Evolutionary conservation across 2,113 vertebrate genomes (phyloP).

Genomic region (Apus apus): DNA sequence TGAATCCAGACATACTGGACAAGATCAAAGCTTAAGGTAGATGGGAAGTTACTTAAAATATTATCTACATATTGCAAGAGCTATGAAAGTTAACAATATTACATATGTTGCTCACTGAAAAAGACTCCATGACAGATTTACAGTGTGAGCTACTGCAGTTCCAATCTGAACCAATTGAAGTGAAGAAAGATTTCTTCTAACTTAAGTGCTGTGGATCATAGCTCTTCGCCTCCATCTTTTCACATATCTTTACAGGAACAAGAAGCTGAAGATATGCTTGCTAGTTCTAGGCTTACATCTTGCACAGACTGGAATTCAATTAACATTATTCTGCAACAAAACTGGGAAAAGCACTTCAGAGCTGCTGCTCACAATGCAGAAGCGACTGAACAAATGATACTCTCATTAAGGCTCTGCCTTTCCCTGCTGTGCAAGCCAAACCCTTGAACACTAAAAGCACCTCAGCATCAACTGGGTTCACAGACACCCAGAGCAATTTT

Average conservation of each 20-base stretch:
- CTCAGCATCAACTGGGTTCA: conserved; percentile 56
- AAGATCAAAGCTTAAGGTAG: not conserved
- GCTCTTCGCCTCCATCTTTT: conserved; percentile 3
- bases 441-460: conserved; percentile 56
- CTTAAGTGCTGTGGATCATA: not conserved
- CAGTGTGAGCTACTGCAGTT: not conserved
- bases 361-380: conserved; percentile 51
- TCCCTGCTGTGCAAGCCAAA: conserved; percentile 61
- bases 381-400: conserved; percentile 48
- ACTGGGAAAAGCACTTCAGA: conserved; percentile 45
- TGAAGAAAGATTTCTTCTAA: not conserved
- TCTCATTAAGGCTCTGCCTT: conserved; percentile 49
- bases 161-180: not conserved
- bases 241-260: not conserved
- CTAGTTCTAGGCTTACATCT: not conserved
- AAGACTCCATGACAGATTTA: not conserved
- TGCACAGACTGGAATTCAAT: conserved; percentile 41
- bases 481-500: conserved; percentile 47
- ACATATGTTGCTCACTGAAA: not conserved
- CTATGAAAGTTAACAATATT: not conserved
- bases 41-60: not conserved
- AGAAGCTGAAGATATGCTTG: conserved; percentile 23
- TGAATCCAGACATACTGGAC: not conserved
- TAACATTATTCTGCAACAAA: conserved; percentile 52
- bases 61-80: not conserved